phyloP scores from a whole-genome alignment of 2,888 invertebrate species.

The Idaea straminata region DNA sequence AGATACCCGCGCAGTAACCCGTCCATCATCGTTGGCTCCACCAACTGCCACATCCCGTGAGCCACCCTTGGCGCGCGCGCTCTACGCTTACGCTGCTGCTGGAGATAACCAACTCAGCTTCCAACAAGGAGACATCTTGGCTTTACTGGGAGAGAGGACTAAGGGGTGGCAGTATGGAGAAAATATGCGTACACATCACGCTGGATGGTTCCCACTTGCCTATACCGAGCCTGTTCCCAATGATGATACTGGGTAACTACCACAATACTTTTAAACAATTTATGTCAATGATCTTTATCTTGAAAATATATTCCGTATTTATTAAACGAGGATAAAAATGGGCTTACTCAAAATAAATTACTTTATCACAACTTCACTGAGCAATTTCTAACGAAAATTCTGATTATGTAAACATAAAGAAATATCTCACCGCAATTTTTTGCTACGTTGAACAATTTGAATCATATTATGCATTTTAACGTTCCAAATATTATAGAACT shows the following conservation, averaged over 20 bases:
- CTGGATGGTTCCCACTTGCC: slow-evolving; percentile 98
- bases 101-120: slow-evolving; percentile 96
- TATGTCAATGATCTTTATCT: neutral
- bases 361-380: neutral
- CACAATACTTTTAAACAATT: too few species aligned
- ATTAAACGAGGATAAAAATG: neutral
- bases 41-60: slow-evolving; percentile 81
- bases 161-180: slow-evolving; percentile 99
- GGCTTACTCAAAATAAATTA: neutral
- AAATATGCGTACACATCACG: slow-evolving; percentile 93
- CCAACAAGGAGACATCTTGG: slow-evolving; percentile 93
- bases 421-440: neutral
- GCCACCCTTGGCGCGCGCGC: slow-evolving; percentile 88
- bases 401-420: neutral
- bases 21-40: slow-evolving; percentile 84
- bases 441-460: neutral
- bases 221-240: slow-evolving; percentile 91
- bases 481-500: neutral
- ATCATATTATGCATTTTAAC: neutral
- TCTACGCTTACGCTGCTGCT: slow-evolving; percentile 93
- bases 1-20: slow-evolving; percentile 66
- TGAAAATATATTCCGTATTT: neutral
- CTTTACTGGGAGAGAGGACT: slow-evolving; percentile 92
- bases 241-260: slow-evolving; percentile 80
- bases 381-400: neutral